Evolutionary conservation across 2,888 invertebrate genomes (phyloP).

Genomic region (Oxytorus armatus): DNA sequence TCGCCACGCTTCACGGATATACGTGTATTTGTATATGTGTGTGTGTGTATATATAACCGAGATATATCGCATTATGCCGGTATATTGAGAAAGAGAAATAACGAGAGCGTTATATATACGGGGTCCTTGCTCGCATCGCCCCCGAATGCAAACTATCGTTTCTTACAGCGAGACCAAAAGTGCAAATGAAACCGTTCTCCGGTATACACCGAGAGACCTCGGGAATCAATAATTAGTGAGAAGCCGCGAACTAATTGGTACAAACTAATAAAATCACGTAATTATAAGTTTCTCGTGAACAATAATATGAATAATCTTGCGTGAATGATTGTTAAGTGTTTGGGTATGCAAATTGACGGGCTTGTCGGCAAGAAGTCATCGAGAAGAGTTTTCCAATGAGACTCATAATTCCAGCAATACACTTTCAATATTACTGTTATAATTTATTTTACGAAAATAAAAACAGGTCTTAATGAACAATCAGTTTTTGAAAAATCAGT

Average conservation of each 20-base stretch:
- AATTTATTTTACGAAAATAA: no score
- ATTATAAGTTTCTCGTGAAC: conserved; percentile 21
- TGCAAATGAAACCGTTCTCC: conserved; percentile 17
- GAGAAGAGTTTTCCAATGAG: no score
- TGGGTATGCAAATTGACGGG: no score
- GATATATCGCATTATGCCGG: conserved; percentile 51
- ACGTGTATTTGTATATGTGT: conserved; percentile 27
- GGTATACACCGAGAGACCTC: conserved; percentile 1
- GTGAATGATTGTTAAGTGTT: neutral
- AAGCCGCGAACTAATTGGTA: conserved; percentile 32
- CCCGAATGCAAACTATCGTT: conserved; percentile 20
- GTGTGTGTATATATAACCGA: conserved; percentile 7
- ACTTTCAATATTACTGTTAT: no score
- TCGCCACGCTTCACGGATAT: conserved; percentile 61
- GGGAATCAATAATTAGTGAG: conserved; percentile 24
- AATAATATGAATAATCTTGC: conserved; percentile 9
- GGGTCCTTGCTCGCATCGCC: conserved; percentile 4
- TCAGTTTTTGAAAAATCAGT: no score
- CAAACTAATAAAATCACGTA: conserved; percentile 20
- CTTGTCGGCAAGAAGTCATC: no score
- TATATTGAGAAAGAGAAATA: conserved; percentile 60
- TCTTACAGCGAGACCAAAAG: conserved; percentile 4
- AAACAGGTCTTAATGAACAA: no score
- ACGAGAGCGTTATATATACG: conserved; percentile 20
- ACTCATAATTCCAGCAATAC: no score